Evolutionary conservation across 2,888 invertebrate genomes (phyloP), one percentile per base, ranked within the genome.

Genomic region (Sialis fuliginosa): DNA sequence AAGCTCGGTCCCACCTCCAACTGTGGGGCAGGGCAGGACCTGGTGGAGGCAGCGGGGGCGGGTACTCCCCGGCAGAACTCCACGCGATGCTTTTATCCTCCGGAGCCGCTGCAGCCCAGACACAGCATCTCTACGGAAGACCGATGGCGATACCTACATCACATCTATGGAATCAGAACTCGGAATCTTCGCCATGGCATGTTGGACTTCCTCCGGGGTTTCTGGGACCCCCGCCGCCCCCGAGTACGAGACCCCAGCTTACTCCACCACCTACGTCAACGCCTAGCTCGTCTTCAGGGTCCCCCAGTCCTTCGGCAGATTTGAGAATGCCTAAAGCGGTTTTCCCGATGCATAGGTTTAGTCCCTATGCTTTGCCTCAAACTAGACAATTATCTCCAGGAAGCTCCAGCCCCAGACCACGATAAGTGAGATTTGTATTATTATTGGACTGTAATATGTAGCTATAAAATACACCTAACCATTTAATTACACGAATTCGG

Each of bases 281-380:
- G 1, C 67, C 76, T 9, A 71, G 75, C 56, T 69, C 69, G 60
- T 75, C 76, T 58, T 75, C 77, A 7, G 76, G 76, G 54, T 75
- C 77, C n/a, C 73, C 76, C 13, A 64, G 64, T 49, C 65, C 35
- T 55, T 63, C 62, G 6, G 56, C 64, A 40, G 67, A 68, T 48
- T 52, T 67, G 51, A 59, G 68, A 54, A 58, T 68, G 52, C 66
- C 67, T 30, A 65, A 68, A 53, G 64, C 66, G 13, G 57, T 67
- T 49, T 67, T 66, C 55, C 66, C 67, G 32, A 59, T 65, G 54
- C 67, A 67, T 51, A 60, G 67, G 50, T 68, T 64, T 54, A 66
- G 64, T 54, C 67, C 69, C 9, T 69, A 68, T 53, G 61, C 62
- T n/a, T 47, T 52, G 33, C 54, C 40, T n/a, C 47, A 40, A 30